These are phyloP conservation scores for Prionailurus bengalensis DNA, from an alignment of 2,113 vertebrate genomes.

Conservation along the genomic window DNA sequence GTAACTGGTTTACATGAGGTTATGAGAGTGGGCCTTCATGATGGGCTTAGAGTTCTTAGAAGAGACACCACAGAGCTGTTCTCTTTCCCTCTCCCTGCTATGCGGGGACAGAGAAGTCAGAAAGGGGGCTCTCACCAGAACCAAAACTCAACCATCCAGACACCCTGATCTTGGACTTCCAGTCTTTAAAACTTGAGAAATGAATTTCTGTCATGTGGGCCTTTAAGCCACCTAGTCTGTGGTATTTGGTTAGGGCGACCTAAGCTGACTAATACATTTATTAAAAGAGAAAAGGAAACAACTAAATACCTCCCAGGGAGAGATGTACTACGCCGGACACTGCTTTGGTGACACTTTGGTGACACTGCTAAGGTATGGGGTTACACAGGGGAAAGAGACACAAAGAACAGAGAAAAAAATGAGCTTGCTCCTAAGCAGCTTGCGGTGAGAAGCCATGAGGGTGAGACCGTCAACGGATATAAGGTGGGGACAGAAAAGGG, in stretches of 20 bases:
- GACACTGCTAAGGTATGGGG: background rate
- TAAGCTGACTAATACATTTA: background rate
- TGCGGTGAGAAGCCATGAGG: background rate
- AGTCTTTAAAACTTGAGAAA: background rate
- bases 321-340: background rate
- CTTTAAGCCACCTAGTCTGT: background rate
- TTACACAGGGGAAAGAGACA: background rate
- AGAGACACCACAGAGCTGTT: background rate
- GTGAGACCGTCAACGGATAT: background rate
- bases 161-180: background rate
- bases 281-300: background rate
- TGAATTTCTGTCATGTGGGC: background rate
- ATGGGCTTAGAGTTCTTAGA: background rate
- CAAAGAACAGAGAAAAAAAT: background rate
- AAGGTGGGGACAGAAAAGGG: background rate
- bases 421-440: background rate
- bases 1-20: background rate
- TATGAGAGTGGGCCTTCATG: background rate
- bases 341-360: background rate
- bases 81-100: accelerated
- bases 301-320: too few species aligned
- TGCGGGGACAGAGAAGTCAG: background rate
- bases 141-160: background rate
- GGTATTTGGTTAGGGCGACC: background rate
- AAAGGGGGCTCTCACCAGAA: background rate